Conservation (phyloP, 2,113 vertebrate species). For the Clarias macrocephalus region DNA sequence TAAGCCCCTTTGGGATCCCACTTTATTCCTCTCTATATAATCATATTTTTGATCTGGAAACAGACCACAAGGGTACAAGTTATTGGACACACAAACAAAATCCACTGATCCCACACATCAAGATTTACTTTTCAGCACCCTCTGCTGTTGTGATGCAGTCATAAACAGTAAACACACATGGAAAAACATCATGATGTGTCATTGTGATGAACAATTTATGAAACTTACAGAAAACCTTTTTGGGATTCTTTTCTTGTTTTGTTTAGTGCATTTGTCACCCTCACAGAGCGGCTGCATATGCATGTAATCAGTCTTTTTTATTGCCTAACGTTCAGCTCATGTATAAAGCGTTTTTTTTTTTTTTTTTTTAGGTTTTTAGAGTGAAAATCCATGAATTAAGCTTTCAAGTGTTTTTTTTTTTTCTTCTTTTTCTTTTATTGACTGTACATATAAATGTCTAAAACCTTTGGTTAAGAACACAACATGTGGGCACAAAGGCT, state of each 20-base stretch:
- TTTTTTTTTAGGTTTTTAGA: background rate
- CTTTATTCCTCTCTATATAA: background rate
- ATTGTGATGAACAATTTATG: background rate
- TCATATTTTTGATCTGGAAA: conserved; percentile 21
- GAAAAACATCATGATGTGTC: background rate
- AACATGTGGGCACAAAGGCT: background rate
- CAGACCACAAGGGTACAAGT: conserved; percentile 20
- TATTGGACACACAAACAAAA: conserved; percentile 23
- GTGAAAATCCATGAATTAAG: background rate
- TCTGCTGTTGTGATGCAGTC: conserved; percentile 2
- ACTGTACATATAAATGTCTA: background rate
- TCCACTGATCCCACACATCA: background rate
- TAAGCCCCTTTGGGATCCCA: background rate
- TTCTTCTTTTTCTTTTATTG: background rate
- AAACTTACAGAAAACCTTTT: background rate
- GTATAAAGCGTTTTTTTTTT: background rate
- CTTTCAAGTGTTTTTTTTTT: background rate
- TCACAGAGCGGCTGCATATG: background rate
- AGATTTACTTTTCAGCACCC: conserved; percentile 6
- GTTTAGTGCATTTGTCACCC: background rate
- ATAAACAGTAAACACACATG: conserved; percentile 8
- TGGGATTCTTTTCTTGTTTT: background rate
- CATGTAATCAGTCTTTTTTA: background rate
- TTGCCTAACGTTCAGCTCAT: background rate
- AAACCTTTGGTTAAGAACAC: background rate